Base-by-base conservation (phyloP, 2,797 vertebrate species). In the Picus viridis region DNA sequence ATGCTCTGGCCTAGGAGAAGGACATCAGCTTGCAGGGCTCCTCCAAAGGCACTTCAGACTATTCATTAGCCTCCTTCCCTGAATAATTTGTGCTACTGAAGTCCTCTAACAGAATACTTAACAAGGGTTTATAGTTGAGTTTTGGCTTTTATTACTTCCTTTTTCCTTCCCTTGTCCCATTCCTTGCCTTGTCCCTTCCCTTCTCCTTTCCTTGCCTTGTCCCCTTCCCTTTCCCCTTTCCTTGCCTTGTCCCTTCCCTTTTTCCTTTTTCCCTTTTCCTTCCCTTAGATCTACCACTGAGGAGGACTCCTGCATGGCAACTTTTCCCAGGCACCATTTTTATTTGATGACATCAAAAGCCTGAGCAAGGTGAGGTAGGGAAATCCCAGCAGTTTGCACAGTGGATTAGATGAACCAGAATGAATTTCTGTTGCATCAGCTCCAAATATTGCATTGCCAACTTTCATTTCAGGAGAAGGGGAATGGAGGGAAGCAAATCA, bases 401-500 rank as follows among this genome's bases (percentile, higher is more conserved):
- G 22, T 0, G 10, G 65, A 16, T 63, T 19, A 58, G 69, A 64
- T 34, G 54, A 71, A 17, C 24, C 6, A 30, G 23, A 27, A 73
- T 49, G 10, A 45, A 68, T 57, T 85, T 64, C 61, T 79, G 57
- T 32, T 24, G 57, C 47, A 51, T 11, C 69, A 54, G 27, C 53
- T 83, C 72, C 72, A 83, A 57, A 54, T 54, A 67, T 2, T 80
- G 57, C 71, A 18, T 3, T 4, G 2, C 53, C 39, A 79, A 70
- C 12, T 67, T 78, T 67, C 67, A 30, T 65, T 78, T 72, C 5
- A 43, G 74, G 53, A 68, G 56, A 81, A 0, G 0, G 39, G 0
- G 43, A 71, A 70, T 6, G 68, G 92, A 70, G 76, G 53, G 63
- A 84, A 90, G 53, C 54, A 70, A 85, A 88, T 84, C 86, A 90